phyloP scores from a whole-genome alignment of 2,113 vertebrate genomes.

The Oryzias celebensis region DNA sequence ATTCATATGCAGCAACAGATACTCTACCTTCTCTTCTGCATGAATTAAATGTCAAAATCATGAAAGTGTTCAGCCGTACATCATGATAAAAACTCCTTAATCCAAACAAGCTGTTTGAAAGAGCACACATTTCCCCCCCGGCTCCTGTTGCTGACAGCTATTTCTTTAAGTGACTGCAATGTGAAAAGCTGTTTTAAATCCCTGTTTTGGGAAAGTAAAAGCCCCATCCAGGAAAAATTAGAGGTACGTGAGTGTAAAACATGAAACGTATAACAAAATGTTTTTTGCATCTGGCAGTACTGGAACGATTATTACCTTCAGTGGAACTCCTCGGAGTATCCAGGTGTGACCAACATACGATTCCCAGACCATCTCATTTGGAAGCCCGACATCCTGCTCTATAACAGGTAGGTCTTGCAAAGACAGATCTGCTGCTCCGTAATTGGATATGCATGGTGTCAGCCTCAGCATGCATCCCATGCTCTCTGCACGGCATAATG shows the following conservation, averaged over 20 bases:
- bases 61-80: not conserved
- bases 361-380: slow-evolving; percentile 90
- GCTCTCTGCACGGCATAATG: not conserved
- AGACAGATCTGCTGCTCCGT: slow-evolving; percentile 12
- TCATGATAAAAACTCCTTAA: not conserved
- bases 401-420: slow-evolving; percentile 87
- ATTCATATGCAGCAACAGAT: too few species aligned
- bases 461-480: slow-evolving; percentile 10
- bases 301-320: slow-evolving; percentile 90
- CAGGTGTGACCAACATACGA: slow-evolving; percentile 86
- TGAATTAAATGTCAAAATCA: not conserved
- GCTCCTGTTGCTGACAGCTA: not conserved
- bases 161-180: not conserved
- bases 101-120: not conserved
- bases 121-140: slow-evolving; percentile 1
- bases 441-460: slow-evolving; percentile 26
- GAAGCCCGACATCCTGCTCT: slow-evolving; percentile 97
- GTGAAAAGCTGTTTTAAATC: slow-evolving; percentile 1
- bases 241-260: slow-evolving; percentile 2
- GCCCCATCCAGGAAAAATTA: not conserved
- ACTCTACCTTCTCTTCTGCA: not conserved
- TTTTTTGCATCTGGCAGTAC: slow-evolving; percentile 70
- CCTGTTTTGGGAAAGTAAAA: not conserved
- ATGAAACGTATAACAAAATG: not conserved
- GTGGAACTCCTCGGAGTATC: slow-evolving; percentile 88